Conservation (phyloP, 2,888 invertebrate genomes). For the Lithophane ornitopus region DNA sequence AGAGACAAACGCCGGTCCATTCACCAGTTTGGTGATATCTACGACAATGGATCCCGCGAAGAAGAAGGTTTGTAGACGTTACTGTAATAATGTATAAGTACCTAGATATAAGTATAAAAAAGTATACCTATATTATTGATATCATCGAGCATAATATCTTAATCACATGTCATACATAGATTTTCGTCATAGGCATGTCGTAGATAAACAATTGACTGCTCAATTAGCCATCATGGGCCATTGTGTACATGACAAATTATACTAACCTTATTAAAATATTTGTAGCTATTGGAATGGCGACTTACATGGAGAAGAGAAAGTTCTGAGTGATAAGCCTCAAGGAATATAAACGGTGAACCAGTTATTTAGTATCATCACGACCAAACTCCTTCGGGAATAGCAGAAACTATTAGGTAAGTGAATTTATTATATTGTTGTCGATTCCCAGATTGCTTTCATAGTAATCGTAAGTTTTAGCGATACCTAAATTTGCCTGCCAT, state of each 20-base stretch:
- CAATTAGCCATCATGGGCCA: slow-evolving; percentile 38
- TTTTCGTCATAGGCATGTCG: slow-evolving; percentile 27
- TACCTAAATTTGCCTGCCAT: neutral
- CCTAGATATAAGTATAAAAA: neutral
- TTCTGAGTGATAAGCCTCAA: neutral
- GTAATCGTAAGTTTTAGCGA: neutral
- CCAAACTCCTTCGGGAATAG: neutral
- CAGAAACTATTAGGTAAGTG: neutral
- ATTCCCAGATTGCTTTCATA: neutral
- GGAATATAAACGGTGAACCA: neutral
- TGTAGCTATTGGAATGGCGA: neutral
- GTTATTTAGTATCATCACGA: slow-evolving; percentile 19
- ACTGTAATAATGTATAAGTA: neutral
- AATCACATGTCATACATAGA: slow-evolving; percentile 16
- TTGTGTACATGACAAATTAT: slow-evolving; percentile 28
- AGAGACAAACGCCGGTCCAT: neutral
- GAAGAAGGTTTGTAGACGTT: neutral
- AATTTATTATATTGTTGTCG: neutral
- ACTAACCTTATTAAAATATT: neutral
- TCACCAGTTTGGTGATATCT: neutral
- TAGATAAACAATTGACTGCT: slow-evolving; percentile 7
- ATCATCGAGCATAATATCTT: neutral
- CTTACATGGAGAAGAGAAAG: neutral
- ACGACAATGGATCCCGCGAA: neutral
- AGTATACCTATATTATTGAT: slow-evolving; percentile 10